Base-by-base conservation (phyloP, 2,113 vertebrate species). In the Lepus europaeus region DNA sequence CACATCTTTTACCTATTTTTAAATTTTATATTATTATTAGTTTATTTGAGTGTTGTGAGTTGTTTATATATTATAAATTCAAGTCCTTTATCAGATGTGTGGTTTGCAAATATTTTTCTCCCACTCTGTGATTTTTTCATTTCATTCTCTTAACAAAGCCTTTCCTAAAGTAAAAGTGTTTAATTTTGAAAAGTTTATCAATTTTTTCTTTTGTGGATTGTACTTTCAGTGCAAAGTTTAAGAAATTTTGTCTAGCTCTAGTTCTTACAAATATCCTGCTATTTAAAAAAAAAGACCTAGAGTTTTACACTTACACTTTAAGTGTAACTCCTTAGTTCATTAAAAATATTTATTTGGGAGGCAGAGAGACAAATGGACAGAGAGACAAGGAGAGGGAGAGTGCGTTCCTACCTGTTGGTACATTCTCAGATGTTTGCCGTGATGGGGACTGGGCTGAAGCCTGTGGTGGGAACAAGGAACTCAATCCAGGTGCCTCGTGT, bases 51-150 rank as follows among this genome's bases (percentile, higher is more conserved):
- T 31, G 33, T 79, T 72, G 9, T 39, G 49, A 82, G 27, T 93
- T 87, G n/a, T 81, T 76, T n/a, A 81, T 72, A 23, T 87, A 56
- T 66, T 91, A n/a, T 73, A 79, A 45, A 87, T 92, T 69, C 13
- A 63, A 61, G 39, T 33, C 27, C 7, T 77, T 86, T 89, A 83
- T 31, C 16, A 25, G 73, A 79, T 84, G 36, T 84, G 39, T 19
- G 29, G 11, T 72, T 93, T 84, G n/a, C 8, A 80, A 72, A 90
- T n/a, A 87, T 70, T 85, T 17, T 79, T 87, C 63, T 74, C 20
- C 19, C 22, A 66, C 2, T 68, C 0, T 27, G 27, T 87, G 82
- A 66, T 69, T 31, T 69, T 69, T 94, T 78, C 59, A 36, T 31
- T 79, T 70, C 10, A 79, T 61, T 11, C 51, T 78, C 36, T 91